Evolutionary conservation across 2,888 invertebrate genomes (phyloP), one percentile per base, ranked within the genome.

Genomic region (Gibbula magus): DNA sequence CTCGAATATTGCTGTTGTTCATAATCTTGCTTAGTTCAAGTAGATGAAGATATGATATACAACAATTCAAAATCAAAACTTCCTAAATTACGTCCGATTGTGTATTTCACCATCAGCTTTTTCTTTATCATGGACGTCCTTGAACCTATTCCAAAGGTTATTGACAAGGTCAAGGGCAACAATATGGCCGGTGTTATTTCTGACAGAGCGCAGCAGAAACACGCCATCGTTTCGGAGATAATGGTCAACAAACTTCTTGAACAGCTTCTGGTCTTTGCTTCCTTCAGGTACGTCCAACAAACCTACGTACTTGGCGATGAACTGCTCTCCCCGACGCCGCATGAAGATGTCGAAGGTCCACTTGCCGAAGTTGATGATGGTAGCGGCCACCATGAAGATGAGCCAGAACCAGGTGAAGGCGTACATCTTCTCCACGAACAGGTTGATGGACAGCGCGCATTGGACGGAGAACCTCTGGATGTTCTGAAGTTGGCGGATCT

Each of bases 401-500:
- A 90, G 82, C 91, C 91, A 91, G 82, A 91, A 91, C 91, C 91
- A 91, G 25, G 88, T 79, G 61, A 90, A 86, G 53, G 89, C 89
- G 80, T 89, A 91, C 79, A 90, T 90, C 81, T 91, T 91, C 84
- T 91, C 91, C 78, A 89, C 88, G 85, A 91, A 91, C 20, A 91
- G 85, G 79, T 91, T 91, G 67, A 91, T 89, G 5, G 90, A 89
- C 54, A 91, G 84, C 0, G 89, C 90, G 75, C 90, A 90, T 82
- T 90, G 91, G 8, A 90, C 85, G 0, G 90, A 87, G 81, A 84
- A 89, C 4, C 87, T 85, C 77, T 89, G 91, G 1, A 89, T 79
- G 67, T 91, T 91, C 84, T 89, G 87, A 7, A 90, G 82, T 73
- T 89, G 89, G 10, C 91, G 86, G 73, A 91, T 89, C 81, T 90